Percentiles rank a stretch among this genome's conserved stretches.
phyloP scores from a whole-genome alignment of 2,797 vertebrate genomes.

The Leptodactylus fallax region DNA sequence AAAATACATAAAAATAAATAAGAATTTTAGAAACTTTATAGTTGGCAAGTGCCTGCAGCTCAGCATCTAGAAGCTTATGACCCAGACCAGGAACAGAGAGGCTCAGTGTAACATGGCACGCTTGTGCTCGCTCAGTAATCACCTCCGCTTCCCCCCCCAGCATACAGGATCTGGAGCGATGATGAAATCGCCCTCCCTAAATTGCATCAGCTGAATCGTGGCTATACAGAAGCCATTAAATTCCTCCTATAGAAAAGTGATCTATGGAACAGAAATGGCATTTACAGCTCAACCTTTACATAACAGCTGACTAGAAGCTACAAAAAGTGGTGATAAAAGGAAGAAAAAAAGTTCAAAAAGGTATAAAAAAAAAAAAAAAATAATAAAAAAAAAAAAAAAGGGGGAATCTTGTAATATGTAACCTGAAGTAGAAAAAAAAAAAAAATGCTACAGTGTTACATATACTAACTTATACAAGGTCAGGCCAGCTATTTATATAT shows the following conservation, averaged over 20 bases:
- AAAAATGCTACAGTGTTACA: not conserved
- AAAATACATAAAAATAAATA: not conserved
- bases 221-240: not conserved
- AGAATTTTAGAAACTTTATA: not conserved
- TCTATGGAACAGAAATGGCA: not conserved
- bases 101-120: not conserved
- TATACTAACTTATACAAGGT: too few species aligned
- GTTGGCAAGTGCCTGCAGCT: not conserved
- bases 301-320: not conserved
- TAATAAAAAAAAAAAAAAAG: not conserved
- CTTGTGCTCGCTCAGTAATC: constrained; percentile 12
- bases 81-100: not conserved
- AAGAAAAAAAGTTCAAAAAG: not conserved
- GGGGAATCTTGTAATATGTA: not conserved
- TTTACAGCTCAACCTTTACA: not conserved
- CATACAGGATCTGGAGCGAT: not conserved
- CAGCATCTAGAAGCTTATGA: not conserved
- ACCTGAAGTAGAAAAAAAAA: not conserved
- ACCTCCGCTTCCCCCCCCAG: not conserved
- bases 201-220: constrained; percentile 34
- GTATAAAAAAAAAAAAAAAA: not conserved
- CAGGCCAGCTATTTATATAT: too few species aligned
- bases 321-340: not conserved
- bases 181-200: constrained; percentile 4
- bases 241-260: not conserved